Percentiles rank a stretch among this genome's conserved stretches.
phyloP scores from a whole-genome alignment of 2,888 invertebrate genomes.

The Lordiphosa andalusiaca region DNA sequence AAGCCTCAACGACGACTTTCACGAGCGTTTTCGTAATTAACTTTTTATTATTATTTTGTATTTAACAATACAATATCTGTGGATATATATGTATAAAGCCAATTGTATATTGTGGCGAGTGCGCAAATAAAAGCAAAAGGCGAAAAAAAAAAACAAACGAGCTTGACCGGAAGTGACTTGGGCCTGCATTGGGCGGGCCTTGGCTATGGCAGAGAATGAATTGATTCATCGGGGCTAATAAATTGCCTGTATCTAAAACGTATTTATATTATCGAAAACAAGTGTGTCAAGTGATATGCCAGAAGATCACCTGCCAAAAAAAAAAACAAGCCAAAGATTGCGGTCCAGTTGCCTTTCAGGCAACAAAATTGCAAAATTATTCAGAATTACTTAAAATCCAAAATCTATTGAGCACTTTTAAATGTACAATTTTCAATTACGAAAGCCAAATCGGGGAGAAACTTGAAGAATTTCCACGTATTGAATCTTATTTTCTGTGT shows the following conservation, averaged over 20 bases:
- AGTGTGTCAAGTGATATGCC: constrained; percentile 5
- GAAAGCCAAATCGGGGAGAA: too few species aligned
- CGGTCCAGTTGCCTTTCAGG: too few species aligned
- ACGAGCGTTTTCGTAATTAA: constrained; percentile 63
- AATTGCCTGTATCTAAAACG: too few species aligned
- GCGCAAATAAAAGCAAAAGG: constrained; percentile 64
- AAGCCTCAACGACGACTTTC: constrained; percentile 63
- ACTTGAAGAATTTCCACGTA: too few species aligned
- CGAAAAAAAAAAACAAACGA: constrained; percentile 62
- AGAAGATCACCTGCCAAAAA: constrained; percentile 5
- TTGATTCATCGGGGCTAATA: not conserved
- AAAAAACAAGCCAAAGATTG: too few species aligned
- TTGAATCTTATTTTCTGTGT: too few species aligned
- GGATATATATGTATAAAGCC: constrained; percentile 15
- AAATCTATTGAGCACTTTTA: too few species aligned
- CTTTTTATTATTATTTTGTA: constrained; percentile 40
- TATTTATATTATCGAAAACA: too few species aligned
- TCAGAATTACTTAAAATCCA: too few species aligned
- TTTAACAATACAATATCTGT: constrained; percentile 42
- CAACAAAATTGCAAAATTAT: too few species aligned
- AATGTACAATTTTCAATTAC: too few species aligned
- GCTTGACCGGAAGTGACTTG: constrained; percentile 64
- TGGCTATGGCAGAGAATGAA: constrained; percentile 13
- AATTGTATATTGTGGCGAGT: constrained; percentile 28
- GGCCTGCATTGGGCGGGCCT: constrained; percentile 56